Evolutionary conservation across 2,797 vertebrate genomes (phyloP), one percentile per base, ranked within the genome.

Genomic region (Cossypha heuglini): DNA sequence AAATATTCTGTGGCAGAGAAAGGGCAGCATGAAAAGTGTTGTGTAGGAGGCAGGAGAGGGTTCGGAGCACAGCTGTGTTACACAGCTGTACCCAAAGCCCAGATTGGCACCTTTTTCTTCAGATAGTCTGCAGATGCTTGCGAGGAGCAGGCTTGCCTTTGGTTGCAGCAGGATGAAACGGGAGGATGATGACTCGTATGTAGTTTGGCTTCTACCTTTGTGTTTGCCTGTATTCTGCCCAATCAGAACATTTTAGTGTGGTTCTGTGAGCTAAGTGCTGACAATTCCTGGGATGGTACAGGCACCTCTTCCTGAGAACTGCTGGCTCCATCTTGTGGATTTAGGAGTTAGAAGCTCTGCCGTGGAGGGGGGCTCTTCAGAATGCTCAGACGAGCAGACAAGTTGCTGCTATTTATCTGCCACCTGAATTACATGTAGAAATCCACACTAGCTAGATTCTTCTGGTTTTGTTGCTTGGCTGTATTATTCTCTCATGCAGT

Each of bases 301-400:
- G 66, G 29, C 64, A 43, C 22, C 40, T 86, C 72, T 88, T 96
- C 82, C 62, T 71, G 79, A 96, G 86, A 95, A 85, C 79, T 88
- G 67, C 35, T 96, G 73, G 93, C 96, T 75, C 97, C 97, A 96
- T 93, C 97, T 98, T 89, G 97, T 87, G 98, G 97, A 93, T 92
- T 33, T n/a, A 28, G 18, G 66, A 66, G 86, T 93, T 67, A 90
- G 78, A 64, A 77, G 25, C 91, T 91, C 63, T 83, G 26, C 89
- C 51, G 43, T 59, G 78, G 86, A 95, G 81, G 75, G 81, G 38
- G 85, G 33, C 83, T 78, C 38, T 58, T 87, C 74, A 37, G 49
- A 64, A 2, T 29, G 84, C 84, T 85, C 75, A 29, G 75, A 5
- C 4, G 20, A 86, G 78, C 33, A 8, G 26, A 9, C 19, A 12